Conservation (phyloP, 92 coral and sea anemone genomes). For the Parazoanthus atlanticus region DNA sequence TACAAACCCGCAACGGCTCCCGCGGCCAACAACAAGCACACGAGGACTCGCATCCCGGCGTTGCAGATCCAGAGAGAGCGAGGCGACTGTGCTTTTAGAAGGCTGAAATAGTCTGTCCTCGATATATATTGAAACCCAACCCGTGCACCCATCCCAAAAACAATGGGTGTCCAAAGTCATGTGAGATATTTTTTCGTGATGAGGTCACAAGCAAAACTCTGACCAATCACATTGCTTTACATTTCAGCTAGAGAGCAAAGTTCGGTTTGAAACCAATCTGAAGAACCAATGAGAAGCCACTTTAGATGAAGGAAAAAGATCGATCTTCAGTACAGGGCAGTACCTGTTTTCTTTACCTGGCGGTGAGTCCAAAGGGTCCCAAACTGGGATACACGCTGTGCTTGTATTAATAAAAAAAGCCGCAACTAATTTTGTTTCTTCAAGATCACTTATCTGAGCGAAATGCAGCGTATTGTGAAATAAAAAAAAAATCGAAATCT, state of each 20-base stretch:
- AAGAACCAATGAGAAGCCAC: background rate
- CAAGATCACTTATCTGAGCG: background rate
- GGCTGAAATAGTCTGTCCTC: background rate
- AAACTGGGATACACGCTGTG: background rate
- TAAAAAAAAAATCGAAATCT: background rate
- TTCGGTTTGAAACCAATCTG: background rate
- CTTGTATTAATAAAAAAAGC: background rate
- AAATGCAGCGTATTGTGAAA: background rate
- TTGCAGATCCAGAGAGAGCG: conserved; percentile 37
- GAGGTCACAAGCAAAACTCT: background rate
- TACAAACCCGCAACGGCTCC: conserved; percentile 97
- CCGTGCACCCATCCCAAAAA: conserved; percentile 25
- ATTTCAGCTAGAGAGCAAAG: conserved; percentile 29
- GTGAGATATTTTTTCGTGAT: background rate
- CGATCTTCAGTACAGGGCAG: background rate
- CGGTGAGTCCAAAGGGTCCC: conserved; percentile 3
- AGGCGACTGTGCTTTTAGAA: background rate
- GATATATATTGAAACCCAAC: conserved; percentile 31
- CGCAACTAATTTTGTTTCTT: background rate
- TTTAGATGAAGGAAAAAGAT: background rate
- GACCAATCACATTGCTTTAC: background rate
- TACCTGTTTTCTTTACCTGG: background rate
- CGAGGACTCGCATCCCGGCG: conserved; percentile 63
- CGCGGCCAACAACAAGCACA: conserved; percentile 93
- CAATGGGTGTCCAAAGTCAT: conserved; percentile 27